Conservation (phyloP, 2,888 invertebrate genomes). For the Mesorhabditis spiculigera region DNA sequence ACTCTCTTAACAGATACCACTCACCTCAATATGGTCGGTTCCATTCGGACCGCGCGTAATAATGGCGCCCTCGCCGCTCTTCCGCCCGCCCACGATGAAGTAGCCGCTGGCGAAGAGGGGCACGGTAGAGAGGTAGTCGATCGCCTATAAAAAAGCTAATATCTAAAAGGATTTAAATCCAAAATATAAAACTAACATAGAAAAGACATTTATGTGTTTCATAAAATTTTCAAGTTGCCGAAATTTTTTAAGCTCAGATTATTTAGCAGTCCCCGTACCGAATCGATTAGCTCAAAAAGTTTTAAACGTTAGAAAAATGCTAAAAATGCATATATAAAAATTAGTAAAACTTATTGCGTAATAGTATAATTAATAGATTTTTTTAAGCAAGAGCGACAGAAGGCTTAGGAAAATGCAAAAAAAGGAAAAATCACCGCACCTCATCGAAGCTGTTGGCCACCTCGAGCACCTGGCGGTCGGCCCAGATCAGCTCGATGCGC, state of each 20-base stretch:
- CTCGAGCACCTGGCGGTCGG: conserved; percentile 21
- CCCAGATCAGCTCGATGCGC: conserved; percentile 19
- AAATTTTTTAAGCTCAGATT: too few species aligned
- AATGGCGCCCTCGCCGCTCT: conserved; percentile 27
- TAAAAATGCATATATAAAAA: too few species aligned
- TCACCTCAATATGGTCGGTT: conserved; percentile 22
- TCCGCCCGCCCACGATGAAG: conserved; percentile 62
- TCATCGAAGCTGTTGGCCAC: conserved; percentile 17
- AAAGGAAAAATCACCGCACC: not conserved
- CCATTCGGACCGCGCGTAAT: conserved; percentile 32
- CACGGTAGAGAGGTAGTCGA: conserved; percentile 16
- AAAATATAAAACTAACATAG: not conserved
- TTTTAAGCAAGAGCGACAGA: not conserved
- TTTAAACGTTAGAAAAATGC: too few species aligned
- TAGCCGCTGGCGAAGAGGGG: conserved; percentile 62
- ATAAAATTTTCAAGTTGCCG: too few species aligned
- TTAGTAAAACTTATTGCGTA: too few species aligned
- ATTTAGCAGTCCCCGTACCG: too few species aligned
- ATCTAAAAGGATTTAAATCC: too few species aligned
- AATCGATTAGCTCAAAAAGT: too few species aligned
- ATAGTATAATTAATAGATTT: not conserved
- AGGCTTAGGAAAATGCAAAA: not conserved
- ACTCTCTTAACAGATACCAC: not conserved
- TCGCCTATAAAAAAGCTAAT: conserved; percentile 14
- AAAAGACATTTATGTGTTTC: too few species aligned